Base-by-base conservation (phyloP, 1,140 invertebrate species). In the Sinella curviseta region DNA sequence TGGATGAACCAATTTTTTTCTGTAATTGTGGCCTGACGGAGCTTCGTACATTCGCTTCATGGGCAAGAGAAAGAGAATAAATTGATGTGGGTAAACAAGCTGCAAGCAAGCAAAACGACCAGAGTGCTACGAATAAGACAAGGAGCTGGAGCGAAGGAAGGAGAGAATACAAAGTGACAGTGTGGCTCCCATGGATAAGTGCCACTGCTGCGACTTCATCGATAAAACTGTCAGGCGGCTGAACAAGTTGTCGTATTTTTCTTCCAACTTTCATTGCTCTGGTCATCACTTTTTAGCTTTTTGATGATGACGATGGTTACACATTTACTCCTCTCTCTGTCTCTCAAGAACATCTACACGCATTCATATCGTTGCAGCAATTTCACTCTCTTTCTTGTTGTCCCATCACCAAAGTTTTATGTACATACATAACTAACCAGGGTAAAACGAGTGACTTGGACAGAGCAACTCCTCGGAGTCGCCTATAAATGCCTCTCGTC, bases 231-330 rank as follows among this genome's bases (percentile, higher is more conserved):
- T 70, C 65, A 70, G 24, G 65, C 65, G 26, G 30, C 2, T 33
- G 65, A 70, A 70, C 65, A 70, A 70, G 28, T 70, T 70, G 65
- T 70, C 65, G 65, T 70, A 70, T 70, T 70, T 70, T 70, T 70
- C 31, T 70, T 33, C n/a, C 12, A 70, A 70, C 65, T 70, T 70
- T 70, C 65, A 33, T 70, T 70, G 28, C 65, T 70, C 65, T 70
- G 65, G 65, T 70, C 65, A 70, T 70, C 65, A 70, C 65, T 70
- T 70, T 70, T 70, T 70, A 30, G 28, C 65, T 33, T 30, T 70
- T 70, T 70, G 26, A 70, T 33, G 26, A 70, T 70, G 65, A 12
- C 24, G 57, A 65, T 65, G 57, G 4, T 65, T 65, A 65, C 26
- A 65, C 57, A n/a, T 65, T n/a, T 16, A 26, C 24, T 65, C 4